Percentiles rank a stretch among this genome's conserved stretches.
These are phyloP conservation scores for Halcyon chelicuti DNA, from an alignment of 2,797 vertebrate species.

Conservation along the genomic window DNA sequence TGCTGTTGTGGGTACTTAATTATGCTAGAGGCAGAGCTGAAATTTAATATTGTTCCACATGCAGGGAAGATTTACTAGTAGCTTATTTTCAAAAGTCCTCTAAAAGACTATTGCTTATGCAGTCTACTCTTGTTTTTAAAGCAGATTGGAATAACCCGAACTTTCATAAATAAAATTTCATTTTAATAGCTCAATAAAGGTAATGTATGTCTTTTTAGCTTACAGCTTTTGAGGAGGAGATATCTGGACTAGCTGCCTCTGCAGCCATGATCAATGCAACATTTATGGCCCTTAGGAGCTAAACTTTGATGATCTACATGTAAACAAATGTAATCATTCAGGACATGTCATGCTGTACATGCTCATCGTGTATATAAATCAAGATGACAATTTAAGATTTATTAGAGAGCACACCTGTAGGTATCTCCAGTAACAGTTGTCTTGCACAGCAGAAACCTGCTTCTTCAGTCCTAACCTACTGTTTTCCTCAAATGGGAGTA, in stretches of 20 bases:
- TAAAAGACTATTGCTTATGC: slow-evolving; percentile 29
- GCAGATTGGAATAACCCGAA: slow-evolving; percentile 22
- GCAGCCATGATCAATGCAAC: slow-evolving; percentile 1
- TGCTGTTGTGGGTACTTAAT: slow-evolving; percentile 77
- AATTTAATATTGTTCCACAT: slow-evolving; percentile 72
- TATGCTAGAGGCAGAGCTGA: slow-evolving; percentile 73
- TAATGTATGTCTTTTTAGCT: slow-evolving; percentile 7
- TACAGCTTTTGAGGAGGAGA: not conserved
- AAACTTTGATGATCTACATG: not conserved
- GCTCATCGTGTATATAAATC: not conserved
- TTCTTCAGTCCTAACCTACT: not conserved
- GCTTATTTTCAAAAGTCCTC: slow-evolving; percentile 64
- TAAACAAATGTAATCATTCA: not conserved
- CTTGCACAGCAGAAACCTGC: not conserved
- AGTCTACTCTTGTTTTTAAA: slow-evolving; percentile 25
- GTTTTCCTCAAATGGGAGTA: not conserved
- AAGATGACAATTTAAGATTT: not conserved
- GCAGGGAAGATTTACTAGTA: slow-evolving; percentile 53
- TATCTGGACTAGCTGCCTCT: slow-evolving; percentile 3
- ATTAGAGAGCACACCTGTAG: not conserved
- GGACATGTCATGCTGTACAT: not conserved
- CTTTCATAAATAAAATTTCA: slow-evolving; percentile 36
- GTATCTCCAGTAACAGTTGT: not conserved
- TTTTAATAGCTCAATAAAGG: slow-evolving; percentile 52
- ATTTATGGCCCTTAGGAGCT: not conserved